Conservation (phyloP, 2,888 invertebrate genomes). For the Gymnosoma rotundatum region DNA sequence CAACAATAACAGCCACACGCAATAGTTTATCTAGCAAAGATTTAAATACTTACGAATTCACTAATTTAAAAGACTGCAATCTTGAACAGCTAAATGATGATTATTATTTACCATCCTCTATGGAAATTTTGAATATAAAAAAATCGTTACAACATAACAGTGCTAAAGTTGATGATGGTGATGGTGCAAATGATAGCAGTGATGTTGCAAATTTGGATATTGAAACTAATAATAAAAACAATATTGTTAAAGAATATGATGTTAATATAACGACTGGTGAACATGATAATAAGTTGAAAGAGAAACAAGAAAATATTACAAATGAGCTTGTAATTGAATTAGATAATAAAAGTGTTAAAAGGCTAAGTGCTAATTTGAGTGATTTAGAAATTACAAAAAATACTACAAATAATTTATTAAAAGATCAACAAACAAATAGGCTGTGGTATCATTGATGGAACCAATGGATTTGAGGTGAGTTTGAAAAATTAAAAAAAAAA, state of each 20-base stretch:
- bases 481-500: not conserved
- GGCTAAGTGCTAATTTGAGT: conserved; percentile 61
- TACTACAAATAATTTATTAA: conserved; percentile 67
- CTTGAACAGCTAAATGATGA: conserved; percentile 43
- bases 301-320: conserved; percentile 27
- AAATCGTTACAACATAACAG: conserved; percentile 51
- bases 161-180: not conserved
- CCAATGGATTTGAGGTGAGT: conserved; percentile 80
- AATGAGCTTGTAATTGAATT: conserved; percentile 49
- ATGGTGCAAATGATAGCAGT: not conserved
- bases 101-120: conserved; percentile 62
- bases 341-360: conserved; percentile 58
- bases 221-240: not conserved
- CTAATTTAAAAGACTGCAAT: conserved; percentile 58
- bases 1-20: conserved; percentile 24
- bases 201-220: not conserved
- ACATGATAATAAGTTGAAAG: conserved; percentile 8
- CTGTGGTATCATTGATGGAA: conserved; percentile 82
- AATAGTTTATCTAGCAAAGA: conserved; percentile 59
- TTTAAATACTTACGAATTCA: conserved; percentile 67
- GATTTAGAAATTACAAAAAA: conserved; percentile 64
- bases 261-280: not conserved
- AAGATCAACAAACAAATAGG: conserved; percentile 75
- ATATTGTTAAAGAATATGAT: not conserved
- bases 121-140: conserved; percentile 62